These are phyloP conservation scores for Microcebus griseorufus DNA, from an alignment of 2,113 vertebrate genomes.

Conservation along the genomic window DNA sequence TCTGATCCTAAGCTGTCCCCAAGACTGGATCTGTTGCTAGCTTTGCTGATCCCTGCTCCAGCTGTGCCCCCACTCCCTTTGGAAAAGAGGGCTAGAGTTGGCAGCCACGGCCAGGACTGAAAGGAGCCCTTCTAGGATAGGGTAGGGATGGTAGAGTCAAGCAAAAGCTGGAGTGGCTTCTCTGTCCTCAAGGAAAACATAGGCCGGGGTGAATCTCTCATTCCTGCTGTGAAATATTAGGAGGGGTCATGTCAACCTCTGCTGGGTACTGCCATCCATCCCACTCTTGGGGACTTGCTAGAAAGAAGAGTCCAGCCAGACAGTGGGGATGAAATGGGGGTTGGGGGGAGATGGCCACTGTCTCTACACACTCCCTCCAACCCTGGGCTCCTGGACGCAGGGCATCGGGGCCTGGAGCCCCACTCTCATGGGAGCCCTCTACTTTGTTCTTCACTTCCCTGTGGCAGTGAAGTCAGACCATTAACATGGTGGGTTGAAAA, in stretches of 20 bases:
- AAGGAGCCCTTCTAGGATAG: background rate
- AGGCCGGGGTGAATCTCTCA: background rate
- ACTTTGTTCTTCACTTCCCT: background rate
- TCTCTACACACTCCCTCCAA: background rate
- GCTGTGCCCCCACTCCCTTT: background rate
- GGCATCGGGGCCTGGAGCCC: background rate
- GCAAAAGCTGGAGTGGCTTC: too few relatives aligned
- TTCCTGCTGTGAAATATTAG: background rate
- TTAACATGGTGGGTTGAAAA: background rate
- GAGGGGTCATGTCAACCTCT: background rate
- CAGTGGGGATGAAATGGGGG: too few relatives aligned
- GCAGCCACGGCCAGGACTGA: background rate
- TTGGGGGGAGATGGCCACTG: too few relatives aligned
- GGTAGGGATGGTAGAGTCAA: background rate
- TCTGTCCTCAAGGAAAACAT: background rate
- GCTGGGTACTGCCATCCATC: rapidly evolving
- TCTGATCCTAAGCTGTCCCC: background rate
- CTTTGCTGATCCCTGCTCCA: background rate
- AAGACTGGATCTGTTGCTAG: background rate
- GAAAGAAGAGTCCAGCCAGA: background rate
- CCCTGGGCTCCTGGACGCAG: background rate
- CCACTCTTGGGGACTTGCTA: background rate
- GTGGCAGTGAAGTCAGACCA: background rate
- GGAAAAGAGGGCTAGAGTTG: background rate
- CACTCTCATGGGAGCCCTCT: background rate